A percentile compares a stretch with the other conserved stretches of the same genome.
phyloP scores from a whole-genome alignment of 2,113 vertebrate genomes.

The Paraplagusia blochii region DNA sequence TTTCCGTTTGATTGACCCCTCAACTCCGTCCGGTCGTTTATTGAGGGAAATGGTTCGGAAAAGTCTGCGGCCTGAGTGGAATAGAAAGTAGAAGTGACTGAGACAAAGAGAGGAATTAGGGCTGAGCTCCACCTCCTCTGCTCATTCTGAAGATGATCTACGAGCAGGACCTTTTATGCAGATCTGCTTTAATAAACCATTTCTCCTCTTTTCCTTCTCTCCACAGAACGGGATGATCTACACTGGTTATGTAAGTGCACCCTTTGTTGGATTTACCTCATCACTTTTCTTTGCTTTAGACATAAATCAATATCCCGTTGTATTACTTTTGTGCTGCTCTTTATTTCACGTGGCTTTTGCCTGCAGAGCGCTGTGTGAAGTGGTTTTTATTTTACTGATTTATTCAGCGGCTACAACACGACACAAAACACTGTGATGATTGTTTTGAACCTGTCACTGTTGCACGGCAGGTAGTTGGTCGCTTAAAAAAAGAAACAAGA shows the following conservation, averaged over 20 bases:
- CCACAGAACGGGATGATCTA: conserved; percentile 86
- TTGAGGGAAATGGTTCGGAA: conserved; percentile 43
- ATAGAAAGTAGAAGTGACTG: conserved; percentile 39
- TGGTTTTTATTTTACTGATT: no score
- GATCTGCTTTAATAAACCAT: conserved; percentile 5
- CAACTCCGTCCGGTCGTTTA: conserved; percentile 47
- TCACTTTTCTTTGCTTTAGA: not conserved
- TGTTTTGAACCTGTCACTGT: no score
- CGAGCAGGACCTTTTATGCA: not conserved
- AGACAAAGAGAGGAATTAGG: conserved; percentile 19
- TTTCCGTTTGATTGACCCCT: conserved; percentile 59
- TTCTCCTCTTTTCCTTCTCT: conserved; percentile 19
- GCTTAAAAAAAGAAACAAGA: no score
- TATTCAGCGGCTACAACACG: no score
- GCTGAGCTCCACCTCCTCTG: conserved; percentile 24
- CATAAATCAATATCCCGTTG: not conserved
- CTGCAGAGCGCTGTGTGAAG: no score
- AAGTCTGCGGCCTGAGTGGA: conserved; percentile 31
- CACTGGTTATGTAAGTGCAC: conserved; percentile 84
- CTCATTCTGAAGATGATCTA: conserved; percentile 5
- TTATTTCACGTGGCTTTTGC: no score
- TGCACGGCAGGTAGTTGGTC: no score
- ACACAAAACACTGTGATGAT: no score
- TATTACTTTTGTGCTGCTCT: no score
- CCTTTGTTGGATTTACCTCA: not conserved